phyloP scores from a whole-genome alignment of 2,888 invertebrate genomes.

The Stenchaetothrips biformis region DNA sequence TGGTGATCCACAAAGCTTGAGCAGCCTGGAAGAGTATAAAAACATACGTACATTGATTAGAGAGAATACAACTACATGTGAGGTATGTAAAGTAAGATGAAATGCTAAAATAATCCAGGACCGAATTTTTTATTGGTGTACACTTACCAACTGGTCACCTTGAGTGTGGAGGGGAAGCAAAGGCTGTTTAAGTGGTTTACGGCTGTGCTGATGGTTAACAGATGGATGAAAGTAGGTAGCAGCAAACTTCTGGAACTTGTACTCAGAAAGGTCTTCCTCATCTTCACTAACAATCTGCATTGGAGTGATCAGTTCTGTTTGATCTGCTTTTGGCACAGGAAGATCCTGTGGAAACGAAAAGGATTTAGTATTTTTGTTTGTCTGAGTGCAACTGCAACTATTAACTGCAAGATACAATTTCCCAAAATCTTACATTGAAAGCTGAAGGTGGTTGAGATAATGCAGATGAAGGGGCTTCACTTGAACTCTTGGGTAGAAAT shows the following conservation, averaged over 20 bases:
- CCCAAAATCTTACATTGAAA: slow-evolving; percentile 53
- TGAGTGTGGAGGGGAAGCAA: slow-evolving; percentile 88
- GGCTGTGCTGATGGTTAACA: slow-evolving; percentile 88
- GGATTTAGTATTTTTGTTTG: slow-evolving; percentile 43
- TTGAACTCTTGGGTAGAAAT: slow-evolving; percentile 86
- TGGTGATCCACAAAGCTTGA: slow-evolving; percentile 96
- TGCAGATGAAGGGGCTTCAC: slow-evolving; percentile 74
- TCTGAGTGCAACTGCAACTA: no score
- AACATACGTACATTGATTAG: background rate
- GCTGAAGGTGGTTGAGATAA: slow-evolving; percentile 59
- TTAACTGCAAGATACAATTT: background rate
- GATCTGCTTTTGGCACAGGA: slow-evolving; percentile 44
- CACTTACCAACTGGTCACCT: slow-evolving; percentile 79
- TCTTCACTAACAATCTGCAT: slow-evolving; percentile 81
- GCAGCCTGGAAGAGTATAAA: slow-evolving; percentile 63
- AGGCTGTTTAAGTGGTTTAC: slow-evolving; percentile 91
- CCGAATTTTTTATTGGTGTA: slow-evolving; percentile 6
- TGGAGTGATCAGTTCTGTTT: slow-evolving; percentile 56
- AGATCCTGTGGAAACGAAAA: slow-evolving; percentile 45
- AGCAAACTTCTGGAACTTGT: slow-evolving; percentile 98
- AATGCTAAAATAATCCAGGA: background rate
- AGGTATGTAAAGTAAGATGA: slow-evolving; percentile 23
- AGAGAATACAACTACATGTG: background rate
- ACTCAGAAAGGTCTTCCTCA: slow-evolving; percentile 90
- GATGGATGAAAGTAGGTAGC: slow-evolving; percentile 98